These are phyloP conservation scores for Thaumatotibia leucotreta DNA, from an alignment of 1,140 invertebrate genomes.

Conservation along the genomic window DNA sequence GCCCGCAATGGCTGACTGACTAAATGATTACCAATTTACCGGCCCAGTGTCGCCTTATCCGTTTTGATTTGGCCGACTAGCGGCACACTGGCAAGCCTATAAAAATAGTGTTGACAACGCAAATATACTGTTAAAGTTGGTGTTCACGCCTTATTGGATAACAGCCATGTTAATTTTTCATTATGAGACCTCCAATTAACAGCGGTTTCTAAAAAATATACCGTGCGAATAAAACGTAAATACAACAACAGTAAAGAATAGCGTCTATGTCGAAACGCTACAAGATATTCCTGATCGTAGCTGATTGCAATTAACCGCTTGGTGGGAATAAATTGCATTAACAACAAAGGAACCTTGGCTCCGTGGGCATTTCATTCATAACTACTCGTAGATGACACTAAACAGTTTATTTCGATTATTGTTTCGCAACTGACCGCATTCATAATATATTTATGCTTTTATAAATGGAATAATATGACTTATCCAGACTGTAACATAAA, in stretches of 20 bases:
- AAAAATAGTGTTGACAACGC: no score
- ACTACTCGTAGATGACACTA: slow-evolving; percentile 24
- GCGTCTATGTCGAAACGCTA: slow-evolving; percentile 56
- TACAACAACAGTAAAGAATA: slow-evolving; percentile 37
- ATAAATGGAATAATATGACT: no score
- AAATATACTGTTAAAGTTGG: background rate
- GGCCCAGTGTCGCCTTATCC: no score
- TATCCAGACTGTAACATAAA: no score
- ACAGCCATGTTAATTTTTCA: background rate
- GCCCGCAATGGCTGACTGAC: no score
- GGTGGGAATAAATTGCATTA: slow-evolving; percentile 63
- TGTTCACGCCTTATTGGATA: background rate
- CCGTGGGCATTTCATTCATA: slow-evolving; percentile 21
- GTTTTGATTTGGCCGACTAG: no score
- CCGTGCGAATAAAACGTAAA: slow-evolving; percentile 30
- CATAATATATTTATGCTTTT: no score
- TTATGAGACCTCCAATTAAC: background rate
- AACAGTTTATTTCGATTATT: background rate
- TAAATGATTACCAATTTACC: no score
- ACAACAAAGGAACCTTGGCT: slow-evolving; percentile 64
- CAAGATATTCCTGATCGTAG: slow-evolving; percentile 52
- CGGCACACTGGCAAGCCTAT: no score
- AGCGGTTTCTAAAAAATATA: slow-evolving; percentile 9
- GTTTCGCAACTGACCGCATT: background rate
- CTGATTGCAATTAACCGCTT: slow-evolving; percentile 59